Conservation (phyloP, 2,888 invertebrate genomes). For the Agonum fuliginosum region DNA sequence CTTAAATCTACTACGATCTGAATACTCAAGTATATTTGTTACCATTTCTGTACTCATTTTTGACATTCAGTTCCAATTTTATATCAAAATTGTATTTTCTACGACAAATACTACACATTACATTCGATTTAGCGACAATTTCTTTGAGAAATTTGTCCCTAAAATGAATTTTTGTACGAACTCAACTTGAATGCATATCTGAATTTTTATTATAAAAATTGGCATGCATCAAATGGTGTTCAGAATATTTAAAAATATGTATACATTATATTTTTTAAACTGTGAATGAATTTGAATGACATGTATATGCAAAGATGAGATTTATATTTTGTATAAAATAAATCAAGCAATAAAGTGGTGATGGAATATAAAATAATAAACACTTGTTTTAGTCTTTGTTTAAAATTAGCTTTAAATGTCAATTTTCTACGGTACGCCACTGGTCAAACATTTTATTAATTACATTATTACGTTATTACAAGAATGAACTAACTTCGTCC, state of each 20-base stretch:
- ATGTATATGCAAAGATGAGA: slow-evolving; percentile 49
- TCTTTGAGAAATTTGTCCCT: background rate
- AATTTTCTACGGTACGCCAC: too few relatives aligned
- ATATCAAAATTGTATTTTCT: slow-evolving; percentile 7
- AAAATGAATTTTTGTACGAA: background rate
- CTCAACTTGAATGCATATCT: slow-evolving; percentile 8
- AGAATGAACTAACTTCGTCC: too few relatives aligned
- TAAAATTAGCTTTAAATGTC: too few relatives aligned
- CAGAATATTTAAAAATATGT: slow-evolving; percentile 16
- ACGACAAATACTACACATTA: background rate
- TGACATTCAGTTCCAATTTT: background rate
- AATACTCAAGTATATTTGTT: slow-evolving; percentile 51
- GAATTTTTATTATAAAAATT: slow-evolving; percentile 20
- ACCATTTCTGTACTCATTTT: slow-evolving; percentile 25
- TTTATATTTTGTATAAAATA: slow-evolving; percentile 59
- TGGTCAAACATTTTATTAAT: too few relatives aligned
- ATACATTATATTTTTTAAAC: slow-evolving; percentile 33
- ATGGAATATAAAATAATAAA: slow-evolving; percentile 53
- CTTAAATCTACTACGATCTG: slow-evolving; percentile 53
- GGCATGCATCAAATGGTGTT: slow-evolving; percentile 15
- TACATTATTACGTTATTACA: too few relatives aligned
- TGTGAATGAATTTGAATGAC: slow-evolving; percentile 53
- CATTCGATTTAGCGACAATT: background rate
- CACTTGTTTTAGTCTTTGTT: background rate
- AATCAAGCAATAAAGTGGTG: slow-evolving; percentile 58